phyloP scores from a whole-genome alignment of 2,113 vertebrate species.

The Tragelaphus imberbis region DNA sequence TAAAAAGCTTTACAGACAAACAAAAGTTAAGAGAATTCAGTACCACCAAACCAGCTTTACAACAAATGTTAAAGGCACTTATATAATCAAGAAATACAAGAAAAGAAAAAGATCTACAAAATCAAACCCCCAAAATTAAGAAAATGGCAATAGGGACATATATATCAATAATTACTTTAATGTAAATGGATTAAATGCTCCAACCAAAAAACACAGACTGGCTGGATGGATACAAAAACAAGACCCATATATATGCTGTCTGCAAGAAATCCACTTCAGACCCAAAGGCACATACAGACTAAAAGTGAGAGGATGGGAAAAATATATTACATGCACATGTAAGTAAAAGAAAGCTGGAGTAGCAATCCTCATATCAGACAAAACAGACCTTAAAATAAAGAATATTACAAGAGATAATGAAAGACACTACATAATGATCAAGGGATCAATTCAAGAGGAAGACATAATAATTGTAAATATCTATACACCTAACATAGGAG shows the following conservation, averaged over 20 bases:
- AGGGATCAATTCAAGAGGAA: neutral
- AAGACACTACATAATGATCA: neutral
- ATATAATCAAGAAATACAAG: neutral
- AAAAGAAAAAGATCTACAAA: neutral
- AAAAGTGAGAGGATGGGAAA: neutral
- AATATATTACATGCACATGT: neutral
- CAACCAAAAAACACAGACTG: neutral
- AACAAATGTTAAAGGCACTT: neutral
- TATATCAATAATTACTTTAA: neutral
- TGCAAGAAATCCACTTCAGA: neutral
- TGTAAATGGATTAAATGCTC: neutral
- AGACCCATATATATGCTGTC: neutral
- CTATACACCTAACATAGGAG: neutral
- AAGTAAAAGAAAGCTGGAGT: neutral
- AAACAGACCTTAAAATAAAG: neutral
- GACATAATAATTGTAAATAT: neutral
- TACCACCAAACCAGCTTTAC: neutral
- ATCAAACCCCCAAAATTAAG: neutral
- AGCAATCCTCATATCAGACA: neutral
- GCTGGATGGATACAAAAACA: neutral
- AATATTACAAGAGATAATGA: neutral
- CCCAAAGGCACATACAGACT: neutral
- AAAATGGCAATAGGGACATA: neutral
- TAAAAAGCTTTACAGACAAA: neutral
- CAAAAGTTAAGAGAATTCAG: neutral